phyloP scores from a whole-genome alignment of 2,113 vertebrate species.

The Peucedramus taeniatus region DNA sequence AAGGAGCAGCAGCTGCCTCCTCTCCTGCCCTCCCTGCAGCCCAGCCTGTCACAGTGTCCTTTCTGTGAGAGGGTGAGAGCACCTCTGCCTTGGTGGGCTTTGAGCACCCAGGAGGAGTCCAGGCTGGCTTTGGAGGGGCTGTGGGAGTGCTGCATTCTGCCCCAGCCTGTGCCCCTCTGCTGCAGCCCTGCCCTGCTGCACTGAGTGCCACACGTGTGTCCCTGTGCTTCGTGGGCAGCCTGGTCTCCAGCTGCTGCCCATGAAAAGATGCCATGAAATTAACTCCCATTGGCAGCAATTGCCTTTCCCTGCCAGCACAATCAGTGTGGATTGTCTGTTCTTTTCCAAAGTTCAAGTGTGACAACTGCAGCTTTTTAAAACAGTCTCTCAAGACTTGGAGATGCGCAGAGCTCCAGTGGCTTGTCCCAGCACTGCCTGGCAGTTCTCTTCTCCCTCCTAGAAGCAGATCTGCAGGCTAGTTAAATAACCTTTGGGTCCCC shows the following conservation, averaged over 20 bases:
- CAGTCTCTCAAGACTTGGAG: not conserved
- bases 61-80: rapidly evolving
- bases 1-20: not conserved
- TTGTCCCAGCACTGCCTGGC: not conserved
- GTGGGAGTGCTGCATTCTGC: not conserved
- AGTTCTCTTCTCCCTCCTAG: not conserved
- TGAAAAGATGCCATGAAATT: not conserved
- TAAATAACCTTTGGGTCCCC: not conserved
- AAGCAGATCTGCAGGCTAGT: not conserved
- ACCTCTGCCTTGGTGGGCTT: rapidly evolving
- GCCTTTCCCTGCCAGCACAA: conserved; percentile 41
- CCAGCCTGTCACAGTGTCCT: rapidly evolving
- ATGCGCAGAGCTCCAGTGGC: not conserved
- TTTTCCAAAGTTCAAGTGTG: conserved; percentile 40
- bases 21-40: not conserved
- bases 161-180: not conserved
- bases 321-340: conserved; percentile 53
- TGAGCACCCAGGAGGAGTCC: rapidly evolving
- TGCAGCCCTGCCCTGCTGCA: not conserved
- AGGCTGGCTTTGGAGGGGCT: not conserved
- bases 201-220: not conserved
- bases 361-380: not conserved
- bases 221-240: not conserved
- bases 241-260: not conserved
- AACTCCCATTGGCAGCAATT: conserved; percentile 7